Conservation (phyloP, 2,797 vertebrate species). For the Amniataba percoides region DNA sequence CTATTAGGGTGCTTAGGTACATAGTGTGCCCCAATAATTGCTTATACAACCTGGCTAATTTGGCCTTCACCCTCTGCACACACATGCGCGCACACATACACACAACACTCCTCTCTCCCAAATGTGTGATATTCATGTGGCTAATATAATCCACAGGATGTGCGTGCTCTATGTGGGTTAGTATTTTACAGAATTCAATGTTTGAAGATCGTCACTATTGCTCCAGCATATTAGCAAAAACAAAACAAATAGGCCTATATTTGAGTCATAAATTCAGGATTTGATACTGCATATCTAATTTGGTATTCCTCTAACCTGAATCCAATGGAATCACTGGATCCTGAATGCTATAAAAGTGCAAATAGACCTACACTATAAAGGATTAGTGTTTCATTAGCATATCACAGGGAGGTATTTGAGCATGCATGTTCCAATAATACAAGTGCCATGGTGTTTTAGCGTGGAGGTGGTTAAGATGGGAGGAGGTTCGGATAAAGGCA, state of each 20-base stretch:
- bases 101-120: constrained; percentile 40
- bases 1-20: constrained; percentile 87
- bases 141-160: constrained; percentile 65
- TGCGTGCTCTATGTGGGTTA: constrained; percentile 32
- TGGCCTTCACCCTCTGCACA: constrained; percentile 77
- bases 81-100: constrained; percentile 33
- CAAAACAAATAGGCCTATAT: constrained; percentile 70
- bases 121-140: constrained; percentile 72
- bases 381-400: constrained; percentile 81
- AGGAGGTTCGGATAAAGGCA: constrained; percentile 69
- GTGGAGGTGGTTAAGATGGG: constrained; percentile 71
- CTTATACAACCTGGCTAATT: constrained; percentile 86
- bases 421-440: constrained; percentile 74
- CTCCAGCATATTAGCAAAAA: constrained; percentile 58
- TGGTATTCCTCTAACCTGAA: constrained; percentile 71
- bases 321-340: constrained; percentile 70
- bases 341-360: constrained; percentile 68
- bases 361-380: constrained; percentile 72
- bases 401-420: constrained; percentile 76
- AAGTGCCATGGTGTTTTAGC: constrained; percentile 64
- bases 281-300: constrained; percentile 71
- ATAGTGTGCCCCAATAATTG: constrained; percentile 87
- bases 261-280: constrained; percentile 69
- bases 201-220: constrained; percentile 50
- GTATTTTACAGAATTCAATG: constrained; percentile 60